phyloP scores from a whole-genome alignment of 1,140 invertebrate genomes.

The Globodera ellingtonae region DNA sequence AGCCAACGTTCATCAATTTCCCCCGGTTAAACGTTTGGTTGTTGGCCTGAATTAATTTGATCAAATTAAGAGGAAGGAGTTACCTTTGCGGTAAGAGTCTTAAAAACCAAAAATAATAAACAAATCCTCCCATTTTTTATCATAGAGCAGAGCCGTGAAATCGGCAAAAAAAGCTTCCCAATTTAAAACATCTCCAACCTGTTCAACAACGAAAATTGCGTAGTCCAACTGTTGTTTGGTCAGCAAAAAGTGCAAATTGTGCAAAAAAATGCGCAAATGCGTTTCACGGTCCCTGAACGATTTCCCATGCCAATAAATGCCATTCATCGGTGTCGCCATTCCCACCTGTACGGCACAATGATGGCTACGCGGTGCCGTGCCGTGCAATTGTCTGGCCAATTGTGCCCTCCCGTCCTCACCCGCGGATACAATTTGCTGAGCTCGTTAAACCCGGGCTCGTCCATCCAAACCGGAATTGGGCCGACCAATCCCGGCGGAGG shows the following conservation, averaged over 20 bases:
- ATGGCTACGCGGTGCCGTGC: conserved; percentile 59
- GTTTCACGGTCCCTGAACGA: conserved; percentile 48
- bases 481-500: conserved; percentile 50
- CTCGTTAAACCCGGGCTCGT: conserved; percentile 46
- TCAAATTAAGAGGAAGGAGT: too few species aligned
- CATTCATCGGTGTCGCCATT: not conserved
- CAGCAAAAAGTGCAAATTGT: conserved; percentile 61
- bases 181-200: conserved; percentile 67
- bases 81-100: too few species aligned
- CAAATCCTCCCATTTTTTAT: too few species aligned
- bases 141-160: too few species aligned
- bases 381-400: conserved; percentile 50
- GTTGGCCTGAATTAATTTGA: conserved; percentile 1
- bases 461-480: conserved; percentile 60
- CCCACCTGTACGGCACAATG: conserved; percentile 56
- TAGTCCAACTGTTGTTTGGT: conserved; percentile 76
- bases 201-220: conserved; percentile 86
- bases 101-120: too few species aligned
- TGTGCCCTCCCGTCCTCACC: conserved; percentile 59
- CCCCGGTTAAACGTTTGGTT: conserved; percentile 80
- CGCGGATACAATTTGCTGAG: conserved; percentile 55
- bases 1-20: conserved; percentile 89
- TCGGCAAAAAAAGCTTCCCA: too few species aligned
- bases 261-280: conserved; percentile 60
- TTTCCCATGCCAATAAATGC: not conserved